Evolutionary conservation across 2,888 invertebrate species (phyloP).

Genomic region (Alentia gelatinosa): DNA sequence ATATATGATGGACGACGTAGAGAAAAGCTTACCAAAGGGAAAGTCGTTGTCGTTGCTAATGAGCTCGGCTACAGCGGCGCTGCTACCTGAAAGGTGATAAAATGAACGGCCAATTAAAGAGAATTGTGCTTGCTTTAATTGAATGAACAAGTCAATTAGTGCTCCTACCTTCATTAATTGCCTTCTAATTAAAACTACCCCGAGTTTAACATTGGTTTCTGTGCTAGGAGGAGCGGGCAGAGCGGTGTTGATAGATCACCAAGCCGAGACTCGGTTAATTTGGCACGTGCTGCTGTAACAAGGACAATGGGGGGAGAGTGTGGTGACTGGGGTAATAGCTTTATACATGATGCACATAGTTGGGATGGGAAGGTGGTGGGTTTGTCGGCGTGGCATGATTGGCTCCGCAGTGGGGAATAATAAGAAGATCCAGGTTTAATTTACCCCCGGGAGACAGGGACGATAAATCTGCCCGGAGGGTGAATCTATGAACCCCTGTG

Average conservation of each 20-base stretch:
- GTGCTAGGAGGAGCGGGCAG: background rate
- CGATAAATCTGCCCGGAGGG: no score
- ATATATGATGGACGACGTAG: background rate
- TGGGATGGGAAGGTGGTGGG: no score
- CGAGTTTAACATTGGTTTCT: background rate
- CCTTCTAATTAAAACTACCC: constrained; percentile 23
- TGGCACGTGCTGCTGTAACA: background rate
- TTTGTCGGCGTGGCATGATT: no score
- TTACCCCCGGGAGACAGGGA: no score
- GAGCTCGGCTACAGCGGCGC: constrained; percentile 17
- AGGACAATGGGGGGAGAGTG: no score
- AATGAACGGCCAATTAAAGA: background rate
- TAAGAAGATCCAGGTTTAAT: no score
- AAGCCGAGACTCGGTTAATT: background rate
- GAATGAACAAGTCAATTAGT: constrained; percentile 38
- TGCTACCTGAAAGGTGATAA: constrained; percentile 14
- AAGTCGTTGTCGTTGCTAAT: constrained; percentile 18
- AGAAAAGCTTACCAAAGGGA: constrained; percentile 19
- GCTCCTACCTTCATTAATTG: background rate
- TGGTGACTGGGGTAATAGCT: no score
- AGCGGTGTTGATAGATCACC: background rate
- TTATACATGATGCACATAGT: no score
- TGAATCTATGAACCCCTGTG: no score
- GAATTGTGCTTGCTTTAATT: constrained; percentile 37
- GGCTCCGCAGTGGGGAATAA: no score